Evolutionary conservation across 1,140 invertebrate species (phyloP), one percentile per base, ranked within the genome.

Genomic region (Chionoecetes opilio): DNA sequence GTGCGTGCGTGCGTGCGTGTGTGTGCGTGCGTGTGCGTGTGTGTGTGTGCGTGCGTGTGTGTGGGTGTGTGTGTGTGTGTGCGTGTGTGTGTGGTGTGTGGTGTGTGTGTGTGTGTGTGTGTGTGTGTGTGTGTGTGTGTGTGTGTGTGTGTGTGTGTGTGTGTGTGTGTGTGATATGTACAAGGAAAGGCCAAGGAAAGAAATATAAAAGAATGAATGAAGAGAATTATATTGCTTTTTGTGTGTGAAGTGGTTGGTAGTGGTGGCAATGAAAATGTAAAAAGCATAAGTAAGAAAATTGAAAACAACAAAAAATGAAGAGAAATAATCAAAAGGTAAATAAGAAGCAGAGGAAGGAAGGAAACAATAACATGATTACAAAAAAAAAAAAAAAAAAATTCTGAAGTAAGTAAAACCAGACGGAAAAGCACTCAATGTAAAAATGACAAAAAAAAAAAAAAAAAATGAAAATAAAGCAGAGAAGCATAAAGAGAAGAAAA

Each of bases 21-120:
- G n/a, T 75, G 63, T 9, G 53, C 26, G 21, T 75, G 53, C 26
- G 9, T 75, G 53, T 9, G 53, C 2, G 21, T 9, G 53, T 9
- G 53, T 75, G 85, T 14, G 29, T 14, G 21, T 75, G 53, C 26
- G 9, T 75, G 53, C 2, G 63, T n/a, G 85, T 34, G 85, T 87
- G 32, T 87, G 85, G 32, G 85, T 31, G 85, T 87, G 85, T 31
- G 31, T 26, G 63, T 75, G 46, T 53, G 46, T 53, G 46, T 53
- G 46, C 21, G 46, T 53, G 46, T 53, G 46, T 53, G 46, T 53
- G 46, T 53, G 46, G n/a, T 75, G 63, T 26, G 63, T 75, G 85
- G n/a, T n/a, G n/a, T n/a, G n/a, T n/a, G n/a, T n/a, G n/a, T n/a
- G n/a, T n/a, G n/a, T n/a, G n/a, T n/a, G n/a, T n/a, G n/a, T n/a